A percentile compares a stretch with the other conserved stretches of the same genome.
Evolutionary conservation across 2,888 invertebrate genomes (phyloP).

Genomic region (Chrysodeixis includens): DNA sequence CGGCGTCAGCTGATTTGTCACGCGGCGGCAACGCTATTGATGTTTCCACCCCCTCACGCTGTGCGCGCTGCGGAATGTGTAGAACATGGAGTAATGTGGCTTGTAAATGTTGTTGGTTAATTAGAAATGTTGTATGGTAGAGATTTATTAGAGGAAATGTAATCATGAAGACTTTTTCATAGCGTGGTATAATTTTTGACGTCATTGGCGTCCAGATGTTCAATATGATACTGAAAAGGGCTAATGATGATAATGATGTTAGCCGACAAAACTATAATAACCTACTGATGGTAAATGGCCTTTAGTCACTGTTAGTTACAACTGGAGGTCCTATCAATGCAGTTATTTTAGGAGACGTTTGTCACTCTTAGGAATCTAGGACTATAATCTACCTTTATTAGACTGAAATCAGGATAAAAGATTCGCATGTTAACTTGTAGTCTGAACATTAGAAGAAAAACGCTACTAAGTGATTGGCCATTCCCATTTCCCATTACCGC

Average conservation of each 20-base stretch:
- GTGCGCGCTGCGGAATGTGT: not conserved
- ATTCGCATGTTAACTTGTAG: not conserved
- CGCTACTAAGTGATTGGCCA: not conserved
- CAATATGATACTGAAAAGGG: too few species aligned
- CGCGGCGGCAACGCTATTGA: slow-evolving; percentile 24
- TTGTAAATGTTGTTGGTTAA: not conserved
- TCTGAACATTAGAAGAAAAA: not conserved
- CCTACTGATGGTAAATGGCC: too few species aligned
- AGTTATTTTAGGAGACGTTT: too few species aligned
- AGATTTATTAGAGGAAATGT: too few species aligned
- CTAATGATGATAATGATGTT: too few species aligned
- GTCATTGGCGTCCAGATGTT: too few species aligned
- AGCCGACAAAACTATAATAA: too few species aligned
- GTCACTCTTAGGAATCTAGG: too few species aligned
- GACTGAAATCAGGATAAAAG: not conserved
- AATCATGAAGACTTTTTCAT: too few species aligned
- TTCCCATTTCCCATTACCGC: slow-evolving; percentile 1
- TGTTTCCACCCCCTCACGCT: slow-evolving; percentile 25
- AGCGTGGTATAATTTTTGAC: too few species aligned
- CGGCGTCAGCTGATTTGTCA: slow-evolving; percentile 47
- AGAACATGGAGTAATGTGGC: not conserved
- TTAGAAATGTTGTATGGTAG: not conserved
- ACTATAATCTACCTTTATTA: not conserved
- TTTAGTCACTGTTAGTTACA: too few species aligned
- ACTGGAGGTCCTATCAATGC: too few species aligned